Evolutionary conservation across 2,797 vertebrate species (phyloP).

Genomic region (Luscinia megarhynchos): DNA sequence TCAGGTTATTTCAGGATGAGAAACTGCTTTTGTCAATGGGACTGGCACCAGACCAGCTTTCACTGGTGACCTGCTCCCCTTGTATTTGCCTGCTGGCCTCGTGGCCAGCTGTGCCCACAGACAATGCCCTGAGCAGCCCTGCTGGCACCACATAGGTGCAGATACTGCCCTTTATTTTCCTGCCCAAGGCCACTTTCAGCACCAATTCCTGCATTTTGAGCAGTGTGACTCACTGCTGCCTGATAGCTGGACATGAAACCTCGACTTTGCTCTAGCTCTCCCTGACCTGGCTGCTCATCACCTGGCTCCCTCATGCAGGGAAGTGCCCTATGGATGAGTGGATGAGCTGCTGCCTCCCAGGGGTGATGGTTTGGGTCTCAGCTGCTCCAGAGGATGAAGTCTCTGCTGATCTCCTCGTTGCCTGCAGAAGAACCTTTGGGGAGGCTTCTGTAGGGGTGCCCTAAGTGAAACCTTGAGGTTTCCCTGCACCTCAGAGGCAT

Average conservation of each 20-base stretch:
- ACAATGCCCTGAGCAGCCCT: fast-evolving
- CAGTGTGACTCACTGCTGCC: neutral
- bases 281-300: neutral
- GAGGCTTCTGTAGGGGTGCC: neutral
- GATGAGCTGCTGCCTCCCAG: neutral
- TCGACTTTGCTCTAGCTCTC: fast-evolving
- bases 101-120: neutral
- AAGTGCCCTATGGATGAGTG: neutral
- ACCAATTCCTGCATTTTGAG: neutral
- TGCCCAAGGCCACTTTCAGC: neutral
- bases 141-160: neutral
- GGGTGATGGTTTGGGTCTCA: neutral
- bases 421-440: neutral
- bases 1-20: neutral
- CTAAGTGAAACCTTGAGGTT: neutral
- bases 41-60: neutral
- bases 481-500: neutral
- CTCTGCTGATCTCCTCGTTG: neutral
- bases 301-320: neutral
- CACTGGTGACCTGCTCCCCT: neutral
- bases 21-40: neutral
- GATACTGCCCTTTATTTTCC: neutral
- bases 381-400: neutral
- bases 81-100: fast-evolving
- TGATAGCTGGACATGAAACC: neutral